Evolutionary conservation across 2,888 invertebrate species (phyloP), one percentile per base, ranked within the genome.

Genomic region (Idaea dimidiata): DNA sequence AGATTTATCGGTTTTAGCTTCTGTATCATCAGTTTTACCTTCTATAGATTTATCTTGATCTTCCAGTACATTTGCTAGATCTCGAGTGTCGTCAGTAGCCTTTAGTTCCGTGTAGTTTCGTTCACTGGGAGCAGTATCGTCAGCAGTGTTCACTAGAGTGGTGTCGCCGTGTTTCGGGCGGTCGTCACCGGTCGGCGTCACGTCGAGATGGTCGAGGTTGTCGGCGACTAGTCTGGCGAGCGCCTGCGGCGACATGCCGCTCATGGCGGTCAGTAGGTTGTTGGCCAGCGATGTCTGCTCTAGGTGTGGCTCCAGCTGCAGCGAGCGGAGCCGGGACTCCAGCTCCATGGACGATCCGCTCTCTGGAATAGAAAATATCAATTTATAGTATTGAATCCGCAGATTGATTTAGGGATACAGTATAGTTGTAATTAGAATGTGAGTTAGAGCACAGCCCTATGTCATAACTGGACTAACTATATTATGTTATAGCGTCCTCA

Each of bases 231-330:
- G 17, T 7, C 17, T 10, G 56, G 17, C 10, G 17, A 56, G 56
- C 56, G 79, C 80, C 68, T 70, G 78, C 33, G 86, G 79, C 59
- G 86, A 76, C 87, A 89, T 87, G 71, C 74, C 77, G 68, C 82
- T 82, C 86, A 90, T 87, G 72, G 89, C 90, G 24, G 84, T 82
- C 33, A 89, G 84, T 71, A 91, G 80, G 75, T 88, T 84, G 80
- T 77, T 79, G 70, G 90, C 87, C 57, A 75, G 68, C 43, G 65
- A 67, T 59, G 61, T 60, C 59, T 58, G 56, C 64, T 66, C n/a
- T n/a, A n/a, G n/a, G n/a, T n/a, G 67, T 69, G 65, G 53, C 63
- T 57, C 43, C 66, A 63, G 10, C 65, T 66, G 16, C 69, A 16
- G 18, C 59, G 54, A 32, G 33, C 4, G 55, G 64, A n/a, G 53